Conservation (phyloP, 2,797 vertebrate species). For the Falco rusticolus region DNA sequence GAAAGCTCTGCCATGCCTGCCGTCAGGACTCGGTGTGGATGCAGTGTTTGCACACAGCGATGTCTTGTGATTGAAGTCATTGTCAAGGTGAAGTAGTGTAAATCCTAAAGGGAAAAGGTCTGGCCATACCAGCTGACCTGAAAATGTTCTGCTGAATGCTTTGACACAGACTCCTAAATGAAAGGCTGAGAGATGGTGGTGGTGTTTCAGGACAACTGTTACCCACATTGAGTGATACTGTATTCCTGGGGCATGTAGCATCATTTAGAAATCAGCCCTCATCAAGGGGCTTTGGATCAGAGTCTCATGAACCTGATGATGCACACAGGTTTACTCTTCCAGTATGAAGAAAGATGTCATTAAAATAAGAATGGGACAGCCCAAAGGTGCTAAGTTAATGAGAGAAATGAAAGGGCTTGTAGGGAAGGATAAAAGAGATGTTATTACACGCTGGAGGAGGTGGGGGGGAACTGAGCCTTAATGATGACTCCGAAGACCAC, state of each 20-base stretch:
- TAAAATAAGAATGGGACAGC: neutral
- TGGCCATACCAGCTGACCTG: neutral
- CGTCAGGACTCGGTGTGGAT: rapidly evolving
- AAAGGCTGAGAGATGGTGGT: neutral
- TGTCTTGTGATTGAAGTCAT: neutral
- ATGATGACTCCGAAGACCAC: neutral
- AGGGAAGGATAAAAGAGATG: neutral
- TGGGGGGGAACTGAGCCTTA: neutral
- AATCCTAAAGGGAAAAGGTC: neutral
- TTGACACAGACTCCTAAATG: neutral
- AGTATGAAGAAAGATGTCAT: neutral
- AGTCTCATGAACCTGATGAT: neutral
- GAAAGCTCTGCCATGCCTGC: neutral
- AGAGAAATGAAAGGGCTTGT: neutral
- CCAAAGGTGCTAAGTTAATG: neutral
- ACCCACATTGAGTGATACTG: neutral
- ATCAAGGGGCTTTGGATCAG: neutral
- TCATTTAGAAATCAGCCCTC: neutral
- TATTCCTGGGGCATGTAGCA: neutral
- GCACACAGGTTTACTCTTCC: neutral
- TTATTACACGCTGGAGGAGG: neutral
- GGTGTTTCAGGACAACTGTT: neutral
- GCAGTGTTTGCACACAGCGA: neutral
- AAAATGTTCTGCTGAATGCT: neutral
- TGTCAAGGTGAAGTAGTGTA: neutral